phyloP scores from a whole-genome alignment of 2,888 invertebrate genomes.

The Helleia helle region DNA sequence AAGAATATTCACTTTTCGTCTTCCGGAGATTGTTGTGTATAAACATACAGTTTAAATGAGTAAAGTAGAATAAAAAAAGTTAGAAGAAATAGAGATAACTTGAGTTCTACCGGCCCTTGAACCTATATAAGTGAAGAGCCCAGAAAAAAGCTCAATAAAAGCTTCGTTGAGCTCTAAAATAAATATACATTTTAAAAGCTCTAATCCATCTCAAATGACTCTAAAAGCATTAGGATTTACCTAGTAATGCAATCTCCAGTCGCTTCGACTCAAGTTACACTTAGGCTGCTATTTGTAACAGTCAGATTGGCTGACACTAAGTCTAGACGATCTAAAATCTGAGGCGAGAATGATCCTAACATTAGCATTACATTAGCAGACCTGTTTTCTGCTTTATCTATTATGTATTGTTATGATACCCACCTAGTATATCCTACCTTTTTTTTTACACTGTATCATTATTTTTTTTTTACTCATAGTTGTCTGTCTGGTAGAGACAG shows the following conservation, averaged over 20 bases:
- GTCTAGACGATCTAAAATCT: constrained; percentile 27
- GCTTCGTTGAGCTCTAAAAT: no score
- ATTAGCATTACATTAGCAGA: constrained; percentile 36
- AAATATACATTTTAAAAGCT: constrained; percentile 10
- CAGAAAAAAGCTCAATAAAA: no score
- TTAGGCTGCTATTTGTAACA: constrained; percentile 27
- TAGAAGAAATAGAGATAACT: no score
- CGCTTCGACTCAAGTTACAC: constrained; percentile 21
- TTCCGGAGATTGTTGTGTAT: no score
- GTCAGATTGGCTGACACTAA: constrained; percentile 27
- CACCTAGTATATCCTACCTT: no score
- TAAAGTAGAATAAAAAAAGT: no score
- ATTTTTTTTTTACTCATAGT: neutral
- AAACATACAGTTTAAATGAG: no score
- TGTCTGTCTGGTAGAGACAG: no score
- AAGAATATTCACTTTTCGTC: no score
- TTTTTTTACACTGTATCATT: neutral
- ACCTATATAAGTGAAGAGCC: no score
- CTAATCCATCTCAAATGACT: constrained; percentile 20
- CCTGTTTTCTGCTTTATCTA: constrained; percentile 5
- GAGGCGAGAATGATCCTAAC: constrained; percentile 40
- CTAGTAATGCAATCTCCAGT: constrained; percentile 24
- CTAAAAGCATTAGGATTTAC: constrained; percentile 22
- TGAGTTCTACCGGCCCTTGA: no score
- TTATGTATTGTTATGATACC: neutral